A percentile compares a stretch with the other conserved stretches of the same genome.
Evolutionary conservation across 2,888 invertebrate genomes (phyloP).

Genomic region (Dynastes hyllus): DNA sequence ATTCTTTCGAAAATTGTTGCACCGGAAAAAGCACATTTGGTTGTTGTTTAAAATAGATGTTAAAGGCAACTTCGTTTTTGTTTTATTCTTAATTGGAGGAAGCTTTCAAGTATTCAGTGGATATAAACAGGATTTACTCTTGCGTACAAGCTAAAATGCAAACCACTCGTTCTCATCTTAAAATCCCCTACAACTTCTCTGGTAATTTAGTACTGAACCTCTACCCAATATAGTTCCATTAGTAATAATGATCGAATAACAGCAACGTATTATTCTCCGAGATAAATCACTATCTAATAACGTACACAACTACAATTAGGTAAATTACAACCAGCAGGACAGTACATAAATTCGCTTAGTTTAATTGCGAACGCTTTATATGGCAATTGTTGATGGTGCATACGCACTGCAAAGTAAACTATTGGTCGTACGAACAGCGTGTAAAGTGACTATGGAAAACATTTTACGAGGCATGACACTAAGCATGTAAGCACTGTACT

Average conservation of each 20-base stretch:
- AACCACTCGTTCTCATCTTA: no score
- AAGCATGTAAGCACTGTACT: conserved; percentile 46
- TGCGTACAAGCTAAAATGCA: no score
- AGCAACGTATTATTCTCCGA: conserved; percentile 8
- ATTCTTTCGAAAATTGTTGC: no score
- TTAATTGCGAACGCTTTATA: conserved; percentile 43
- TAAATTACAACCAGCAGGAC: conserved; percentile 42
- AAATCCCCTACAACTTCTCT: no score
- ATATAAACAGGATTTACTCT: no score
- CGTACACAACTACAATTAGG: conserved; percentile 33
- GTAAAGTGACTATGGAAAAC: conserved; percentile 43
- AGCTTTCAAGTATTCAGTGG: no score
- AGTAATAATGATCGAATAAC: conserved; percentile 1
- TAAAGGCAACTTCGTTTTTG: no score
- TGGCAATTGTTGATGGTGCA: conserved; percentile 42
- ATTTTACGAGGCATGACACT: conserved; percentile 44
- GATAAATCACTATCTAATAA: conserved; percentile 6
- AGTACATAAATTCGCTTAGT: conserved; percentile 39
- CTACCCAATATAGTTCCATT: not conserved
- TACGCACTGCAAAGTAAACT: conserved; percentile 36
- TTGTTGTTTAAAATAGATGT: no score
- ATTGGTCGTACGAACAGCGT: conserved; percentile 26
- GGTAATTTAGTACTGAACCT: not conserved
- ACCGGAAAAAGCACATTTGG: no score
- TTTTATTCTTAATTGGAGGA: no score